Base-by-base conservation (phyloP, 2,888 invertebrate genomes). In the Sesamia inferens region DNA sequence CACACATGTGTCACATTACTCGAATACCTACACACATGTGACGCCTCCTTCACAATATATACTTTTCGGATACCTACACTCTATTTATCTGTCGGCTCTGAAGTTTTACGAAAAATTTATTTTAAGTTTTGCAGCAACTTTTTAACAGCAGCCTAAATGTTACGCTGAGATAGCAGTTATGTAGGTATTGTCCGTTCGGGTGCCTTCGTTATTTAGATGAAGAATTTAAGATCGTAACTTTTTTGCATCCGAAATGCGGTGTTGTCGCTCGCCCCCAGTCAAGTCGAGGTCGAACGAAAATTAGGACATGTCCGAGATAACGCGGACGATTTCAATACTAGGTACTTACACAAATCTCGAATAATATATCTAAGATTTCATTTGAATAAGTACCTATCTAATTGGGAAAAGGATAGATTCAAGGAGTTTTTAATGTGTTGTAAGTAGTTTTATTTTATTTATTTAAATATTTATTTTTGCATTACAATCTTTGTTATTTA, bases 31-130 rank as follows among this genome's bases (percentile, higher is more conserved):
- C 93, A 94, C 92, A 94, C 89, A 94, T 92, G 94, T 94, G 94
- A 95, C 95, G 94, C 95, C 95, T 94, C 91, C 95, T 93, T 86
- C 91, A 90, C 92, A 84, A 85, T 93, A 95, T 93, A 88, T 94
- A 93, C 93, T 93, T 93, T 93, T 92, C 85, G 87, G 85, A 93
- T 94, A 93, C 93, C 94, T 94, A 94, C 92, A 73, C 81, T 83
- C 83, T 82, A 82, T 85, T 65, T 85, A 86, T 83, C 64, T 54
- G n/a, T 19, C 19, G 68, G 48, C n/a, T 77, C 67, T 68, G 67
- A 77, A 83, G 63, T 79, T 85, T 61, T 59, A 68, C 54, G 54
- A 68, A 79, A 83, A 77, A 59, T n/a, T 69, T 61, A 57, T 65
- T 51, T 39, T 65, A 72, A 72, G 65, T 74, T 69, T 81, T 71